Conservation (phyloP, 2,113 vertebrate genomes). For the Epinephelus cyanopodus region DNA sequence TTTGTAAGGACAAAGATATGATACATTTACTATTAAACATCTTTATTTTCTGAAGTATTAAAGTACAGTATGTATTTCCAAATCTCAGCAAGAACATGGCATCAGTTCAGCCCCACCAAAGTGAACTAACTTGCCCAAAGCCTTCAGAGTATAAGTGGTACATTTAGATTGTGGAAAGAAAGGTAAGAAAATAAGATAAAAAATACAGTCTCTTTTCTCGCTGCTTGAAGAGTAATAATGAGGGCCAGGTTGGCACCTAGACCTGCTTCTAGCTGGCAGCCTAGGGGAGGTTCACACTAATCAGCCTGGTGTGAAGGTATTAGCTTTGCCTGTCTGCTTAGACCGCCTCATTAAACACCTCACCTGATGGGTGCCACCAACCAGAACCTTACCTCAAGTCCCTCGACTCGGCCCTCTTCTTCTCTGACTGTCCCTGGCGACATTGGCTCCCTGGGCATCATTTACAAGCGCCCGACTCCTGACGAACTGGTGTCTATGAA, state of each 20-base stretch:
- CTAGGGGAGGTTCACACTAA: slow-evolving; percentile 80
- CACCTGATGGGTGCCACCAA: slow-evolving; percentile 64
- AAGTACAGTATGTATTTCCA: neutral
- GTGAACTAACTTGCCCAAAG: slow-evolving; percentile 8
- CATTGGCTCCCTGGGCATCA: slow-evolving; percentile 8
- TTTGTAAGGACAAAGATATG: neutral
- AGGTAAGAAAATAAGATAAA: neutral
- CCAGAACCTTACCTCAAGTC: slow-evolving; percentile 55
- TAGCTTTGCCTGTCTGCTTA: slow-evolving; percentile 70
- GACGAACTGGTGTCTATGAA: slow-evolving; percentile 4
- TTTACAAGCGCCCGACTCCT: slow-evolving; percentile 6
- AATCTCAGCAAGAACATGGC: neutral
- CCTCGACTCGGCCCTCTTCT: slow-evolving; percentile 35
- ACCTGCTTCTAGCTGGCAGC: slow-evolving; percentile 62
- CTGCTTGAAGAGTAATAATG: slow-evolving; percentile 74
- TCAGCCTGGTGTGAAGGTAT: slow-evolving; percentile 82
- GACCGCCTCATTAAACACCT: slow-evolving; percentile 77
- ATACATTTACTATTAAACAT: neutral
- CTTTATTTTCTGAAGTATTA: neutral
- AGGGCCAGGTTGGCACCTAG: slow-evolving; percentile 67
- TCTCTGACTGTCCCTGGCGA: slow-evolving; percentile 26
- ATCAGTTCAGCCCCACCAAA: neutral
- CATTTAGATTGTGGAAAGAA: neutral
- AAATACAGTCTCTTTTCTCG: slow-evolving; percentile 27
- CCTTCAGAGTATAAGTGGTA: slow-evolving; percentile 22